A percentile compares a stretch with the other conserved stretches of the same genome.
phyloP scores from a whole-genome alignment of 2,888 invertebrate species.

The Lymantria monacha region DNA sequence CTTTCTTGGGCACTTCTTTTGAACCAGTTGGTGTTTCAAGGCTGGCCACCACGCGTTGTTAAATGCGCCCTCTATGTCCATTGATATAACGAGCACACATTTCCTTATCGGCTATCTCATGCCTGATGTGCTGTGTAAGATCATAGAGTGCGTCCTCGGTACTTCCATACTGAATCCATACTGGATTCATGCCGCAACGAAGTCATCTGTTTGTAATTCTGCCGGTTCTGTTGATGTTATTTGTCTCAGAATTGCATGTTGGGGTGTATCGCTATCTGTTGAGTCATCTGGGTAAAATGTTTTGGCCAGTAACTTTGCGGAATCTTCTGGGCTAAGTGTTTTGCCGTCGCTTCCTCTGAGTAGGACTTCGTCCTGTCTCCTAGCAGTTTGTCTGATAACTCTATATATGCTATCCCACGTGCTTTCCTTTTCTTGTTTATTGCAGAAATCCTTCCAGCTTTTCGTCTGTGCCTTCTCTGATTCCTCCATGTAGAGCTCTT shows the following conservation, averaged over 20 bases:
- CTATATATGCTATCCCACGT: too few relatives aligned
- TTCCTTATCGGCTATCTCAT: neutral
- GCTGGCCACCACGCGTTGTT: constrained; percentile 11
- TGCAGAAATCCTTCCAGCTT: too few relatives aligned
- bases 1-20: constrained; percentile 1
- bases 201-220: neutral
- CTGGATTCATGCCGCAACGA: neutral
- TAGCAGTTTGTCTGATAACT: too few relatives aligned
- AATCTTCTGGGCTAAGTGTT: neutral
- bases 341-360: constrained; percentile 3
- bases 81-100: neutral
- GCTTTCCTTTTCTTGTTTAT: too few relatives aligned
- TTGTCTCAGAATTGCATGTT: neutral
- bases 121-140: neutral
- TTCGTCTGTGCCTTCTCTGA: neutral
- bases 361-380: constrained; percentile 7
- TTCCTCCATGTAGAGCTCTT: neutral
- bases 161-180: constrained; percentile 4
- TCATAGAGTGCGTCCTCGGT: constrained; percentile 6
- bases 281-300: constrained; percentile 8
- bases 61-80: constrained; percentile 9
- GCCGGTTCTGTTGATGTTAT: neutral
- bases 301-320: constrained; percentile 3
- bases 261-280: neutral
- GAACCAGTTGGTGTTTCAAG: neutral